These are phyloP conservation scores for Pasiphila rectangulata DNA, from an alignment of 2,888 invertebrate genomes.

Conservation along the genomic window DNA sequence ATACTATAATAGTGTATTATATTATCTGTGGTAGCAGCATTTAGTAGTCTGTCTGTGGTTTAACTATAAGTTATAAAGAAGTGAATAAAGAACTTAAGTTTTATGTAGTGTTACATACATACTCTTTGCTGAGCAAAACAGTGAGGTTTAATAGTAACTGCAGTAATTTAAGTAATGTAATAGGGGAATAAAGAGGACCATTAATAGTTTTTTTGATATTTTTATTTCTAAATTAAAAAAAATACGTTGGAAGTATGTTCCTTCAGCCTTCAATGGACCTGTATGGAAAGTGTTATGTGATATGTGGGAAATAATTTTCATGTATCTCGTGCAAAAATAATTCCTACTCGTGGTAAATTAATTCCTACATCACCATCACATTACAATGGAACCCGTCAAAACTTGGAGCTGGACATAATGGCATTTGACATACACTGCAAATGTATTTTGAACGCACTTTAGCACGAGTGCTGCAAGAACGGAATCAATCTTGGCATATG, in stretches of 20 bases:
- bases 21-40: no score
- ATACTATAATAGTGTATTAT: no score
- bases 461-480: constrained; percentile 22
- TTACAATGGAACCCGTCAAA: constrained; percentile 20
- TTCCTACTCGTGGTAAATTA: no score
- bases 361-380: constrained; percentile 1
- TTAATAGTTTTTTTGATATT: constrained; percentile 2
- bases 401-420: constrained; percentile 20
- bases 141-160: no score
- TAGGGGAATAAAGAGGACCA: constrained; percentile 4
- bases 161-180: no score
- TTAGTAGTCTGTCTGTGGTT: no score
- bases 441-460: constrained; percentile 21
- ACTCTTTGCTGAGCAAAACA: no score
- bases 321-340: constrained; percentile 4
- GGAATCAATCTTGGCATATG: constrained; percentile 23
- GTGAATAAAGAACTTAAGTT: no score
- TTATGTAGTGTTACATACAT: no score
- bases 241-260: constrained; percentile 2
- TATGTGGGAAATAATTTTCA: constrained; percentile 3
- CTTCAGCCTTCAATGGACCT: constrained; percentile 4
- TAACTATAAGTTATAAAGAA: no score
- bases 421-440: constrained; percentile 22
- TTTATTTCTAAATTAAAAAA: constrained; percentile 4
- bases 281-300: constrained; percentile 4